Conservation (phyloP, 2,113 vertebrate genomes). For the Thamnophis sirtalis region DNA sequence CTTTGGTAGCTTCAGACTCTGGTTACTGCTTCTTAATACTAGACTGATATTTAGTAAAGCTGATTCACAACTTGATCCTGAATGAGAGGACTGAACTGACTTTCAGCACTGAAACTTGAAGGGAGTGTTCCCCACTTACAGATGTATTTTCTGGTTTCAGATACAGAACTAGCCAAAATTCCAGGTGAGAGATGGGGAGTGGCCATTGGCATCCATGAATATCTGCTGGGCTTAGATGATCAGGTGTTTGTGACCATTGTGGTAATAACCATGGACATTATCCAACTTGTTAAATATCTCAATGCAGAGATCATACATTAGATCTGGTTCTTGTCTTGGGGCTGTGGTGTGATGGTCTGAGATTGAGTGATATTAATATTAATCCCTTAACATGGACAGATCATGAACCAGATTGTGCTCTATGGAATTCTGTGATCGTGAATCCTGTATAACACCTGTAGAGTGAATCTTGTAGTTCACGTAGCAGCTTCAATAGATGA, state of each 20-base stretch:
- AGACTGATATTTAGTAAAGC: background rate
- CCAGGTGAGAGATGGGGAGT: background rate
- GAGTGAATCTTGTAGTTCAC: background rate
- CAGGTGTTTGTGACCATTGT: background rate
- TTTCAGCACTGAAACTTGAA: background rate
- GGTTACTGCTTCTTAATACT: background rate
- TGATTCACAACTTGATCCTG: background rate
- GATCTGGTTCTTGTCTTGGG: background rate
- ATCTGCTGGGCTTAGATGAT: background rate
- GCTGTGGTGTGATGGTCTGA: background rate
- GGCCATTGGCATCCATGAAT: background rate
- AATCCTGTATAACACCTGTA: background rate
- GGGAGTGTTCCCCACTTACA: background rate
- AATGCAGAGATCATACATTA: background rate
- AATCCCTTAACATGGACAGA: background rate
- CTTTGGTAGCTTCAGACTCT: background rate
- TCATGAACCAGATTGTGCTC: background rate
- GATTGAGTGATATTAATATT: background rate
- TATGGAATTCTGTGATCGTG: background rate
- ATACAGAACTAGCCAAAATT: background rate
- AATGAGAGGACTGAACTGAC: background rate
- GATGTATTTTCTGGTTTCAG: background rate
- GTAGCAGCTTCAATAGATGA: background rate
- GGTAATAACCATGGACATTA: background rate
- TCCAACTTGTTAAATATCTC: background rate